These are phyloP conservation scores for Hoplostethus atlanticus DNA, from an alignment of 2,797 vertebrate genomes.

Conservation along the genomic window DNA sequence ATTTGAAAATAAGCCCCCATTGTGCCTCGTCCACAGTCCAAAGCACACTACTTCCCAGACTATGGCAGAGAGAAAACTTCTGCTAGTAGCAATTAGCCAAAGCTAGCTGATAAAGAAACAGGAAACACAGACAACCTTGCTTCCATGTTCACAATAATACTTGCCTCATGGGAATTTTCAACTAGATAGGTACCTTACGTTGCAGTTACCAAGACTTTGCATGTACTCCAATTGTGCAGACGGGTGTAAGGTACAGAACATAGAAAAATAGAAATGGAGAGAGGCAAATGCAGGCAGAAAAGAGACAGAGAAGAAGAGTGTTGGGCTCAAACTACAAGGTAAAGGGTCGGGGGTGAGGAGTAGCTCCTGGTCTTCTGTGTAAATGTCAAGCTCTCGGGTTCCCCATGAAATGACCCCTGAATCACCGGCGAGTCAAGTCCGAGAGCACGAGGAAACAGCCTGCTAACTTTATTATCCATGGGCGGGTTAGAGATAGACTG, in stretches of 20 bases:
- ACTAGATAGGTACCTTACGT: no score
- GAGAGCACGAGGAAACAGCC: conserved; percentile 40
- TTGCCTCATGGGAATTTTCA: no score
- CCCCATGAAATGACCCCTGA: conserved; percentile 62
- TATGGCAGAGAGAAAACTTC: background rate
- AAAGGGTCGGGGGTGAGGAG: conserved; percentile 7
- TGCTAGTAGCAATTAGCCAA: no score
- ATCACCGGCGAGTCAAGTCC: conserved; percentile 57
- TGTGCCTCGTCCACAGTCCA: conserved; percentile 5
- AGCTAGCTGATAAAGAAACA: no score
- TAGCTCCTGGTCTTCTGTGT: conserved; percentile 47
- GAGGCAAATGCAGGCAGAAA: conserved; percentile 23
- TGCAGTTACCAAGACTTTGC: no score
- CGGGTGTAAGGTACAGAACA: background rate
- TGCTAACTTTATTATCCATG: conserved; percentile 57
- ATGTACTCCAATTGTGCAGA: no score
- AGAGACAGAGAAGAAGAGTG: background rate
- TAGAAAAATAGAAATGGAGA: conserved; percentile 6
- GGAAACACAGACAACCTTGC: no score
- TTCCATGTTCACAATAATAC: no score
- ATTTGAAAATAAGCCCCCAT: conserved; percentile 11
- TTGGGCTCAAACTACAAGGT: conserved; percentile 36
- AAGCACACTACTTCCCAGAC: conserved; percentile 23
- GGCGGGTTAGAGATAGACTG: conserved; percentile 45
- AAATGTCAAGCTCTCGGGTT: conserved; percentile 70